These are phyloP conservation scores for Homalodisca vitripennis DNA, from an alignment of 1,140 invertebrate genomes.

Conservation along the genomic window DNA sequence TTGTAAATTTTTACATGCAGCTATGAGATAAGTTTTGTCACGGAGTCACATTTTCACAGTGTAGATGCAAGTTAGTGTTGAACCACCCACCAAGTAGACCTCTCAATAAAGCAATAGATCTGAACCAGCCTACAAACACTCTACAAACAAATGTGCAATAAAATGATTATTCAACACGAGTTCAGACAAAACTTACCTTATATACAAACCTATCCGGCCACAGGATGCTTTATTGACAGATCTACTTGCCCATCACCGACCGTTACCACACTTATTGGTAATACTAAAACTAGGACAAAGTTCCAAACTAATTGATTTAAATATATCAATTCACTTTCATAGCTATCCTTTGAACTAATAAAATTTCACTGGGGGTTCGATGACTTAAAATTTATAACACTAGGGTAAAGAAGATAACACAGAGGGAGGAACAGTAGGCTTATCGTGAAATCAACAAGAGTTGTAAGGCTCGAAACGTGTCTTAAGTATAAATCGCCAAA, in stretches of 20 bases:
- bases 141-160: conserved; percentile 7
- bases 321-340: no score
- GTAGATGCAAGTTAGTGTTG: no score
- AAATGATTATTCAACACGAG: background rate
- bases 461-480: conserved; percentile 19
- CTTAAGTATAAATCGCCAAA: conserved; percentile 20
- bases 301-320: no score
- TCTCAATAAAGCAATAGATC: conserved; percentile 24
- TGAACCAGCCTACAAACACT: conserved; percentile 25
- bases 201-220: conserved; percentile 12
- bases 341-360: no score
- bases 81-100: conserved; percentile 21
- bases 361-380: no score
- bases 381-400: no score
- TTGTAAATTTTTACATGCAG: no score
- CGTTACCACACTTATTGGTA: background rate
- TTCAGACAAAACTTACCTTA: conserved; percentile 27
- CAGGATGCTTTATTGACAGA: conserved; percentile 21
- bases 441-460: conserved; percentile 3
- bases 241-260: conserved; percentile 1
- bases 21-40: no score
- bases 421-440: background rate
- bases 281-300: no score
- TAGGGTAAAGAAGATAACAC: no score
- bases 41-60: no score